These are phyloP conservation scores for Megaceryle torquata DNA, from an alignment of 2,113 vertebrate species.

Conservation along the genomic window DNA sequence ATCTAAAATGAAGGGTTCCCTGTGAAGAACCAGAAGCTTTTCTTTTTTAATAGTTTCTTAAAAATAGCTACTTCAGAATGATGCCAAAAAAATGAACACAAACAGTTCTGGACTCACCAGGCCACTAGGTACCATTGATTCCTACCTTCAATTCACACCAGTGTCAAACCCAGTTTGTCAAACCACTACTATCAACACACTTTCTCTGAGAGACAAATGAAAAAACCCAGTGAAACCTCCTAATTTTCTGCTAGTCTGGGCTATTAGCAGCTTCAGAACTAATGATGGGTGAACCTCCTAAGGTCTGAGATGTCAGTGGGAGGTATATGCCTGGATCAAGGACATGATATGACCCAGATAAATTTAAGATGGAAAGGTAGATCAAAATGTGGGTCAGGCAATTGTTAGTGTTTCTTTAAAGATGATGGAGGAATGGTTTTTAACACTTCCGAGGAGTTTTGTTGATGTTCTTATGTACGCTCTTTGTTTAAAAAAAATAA, in stretches of 20 bases:
- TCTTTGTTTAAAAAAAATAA: slow-evolving; percentile 73
- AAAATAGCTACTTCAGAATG: not conserved
- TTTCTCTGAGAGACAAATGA: not conserved
- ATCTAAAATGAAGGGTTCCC: not conserved
- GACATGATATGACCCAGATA: not conserved
- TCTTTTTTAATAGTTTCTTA: not conserved
- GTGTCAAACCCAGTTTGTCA: slow-evolving; percentile 51
- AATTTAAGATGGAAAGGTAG: slow-evolving; percentile 27
- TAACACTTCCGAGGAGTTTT: slow-evolving; percentile 68
- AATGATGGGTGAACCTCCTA: slow-evolving; percentile 46
- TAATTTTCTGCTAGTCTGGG: not conserved
- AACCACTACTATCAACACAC: not conserved
- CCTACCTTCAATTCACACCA: not conserved
- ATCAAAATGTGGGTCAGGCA: slow-evolving; percentile 59
- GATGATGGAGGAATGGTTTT: slow-evolving; percentile 45
- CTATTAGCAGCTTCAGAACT: slow-evolving; percentile 24
- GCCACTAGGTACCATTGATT: not conserved
- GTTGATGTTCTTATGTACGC: slow-evolving; percentile 59
- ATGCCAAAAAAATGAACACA: not conserved
- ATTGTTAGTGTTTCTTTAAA: slow-evolving; percentile 33
- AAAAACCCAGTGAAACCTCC: not conserved
- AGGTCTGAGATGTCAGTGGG: slow-evolving; percentile 41
- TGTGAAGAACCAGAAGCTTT: not conserved
- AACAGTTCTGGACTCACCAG: not conserved
- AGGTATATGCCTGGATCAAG: slow-evolving; percentile 8